Evolutionary conservation across 92 coral and sea anemone species (phyloP).

Genomic region (Pocillopora grandis): DNA sequence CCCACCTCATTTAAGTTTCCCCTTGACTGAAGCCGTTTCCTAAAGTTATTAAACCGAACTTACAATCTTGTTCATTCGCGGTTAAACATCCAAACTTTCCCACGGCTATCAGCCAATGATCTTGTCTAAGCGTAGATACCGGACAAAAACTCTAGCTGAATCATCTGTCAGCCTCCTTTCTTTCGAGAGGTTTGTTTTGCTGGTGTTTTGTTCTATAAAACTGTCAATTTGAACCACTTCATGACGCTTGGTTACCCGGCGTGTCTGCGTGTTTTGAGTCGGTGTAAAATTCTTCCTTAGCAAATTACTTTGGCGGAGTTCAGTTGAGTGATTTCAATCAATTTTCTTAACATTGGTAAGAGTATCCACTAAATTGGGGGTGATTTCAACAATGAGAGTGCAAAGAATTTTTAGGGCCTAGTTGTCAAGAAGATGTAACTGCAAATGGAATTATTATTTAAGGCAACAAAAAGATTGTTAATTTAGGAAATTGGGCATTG

Average conservation of each 20-base stretch:
- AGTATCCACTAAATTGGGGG: background rate
- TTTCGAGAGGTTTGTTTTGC: conserved; percentile 18
- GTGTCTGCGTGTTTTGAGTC: background rate
- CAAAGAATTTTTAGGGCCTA: no score
- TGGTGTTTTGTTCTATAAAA: background rate
- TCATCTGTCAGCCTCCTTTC: background rate
- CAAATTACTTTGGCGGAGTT: background rate
- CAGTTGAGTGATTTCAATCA: background rate
- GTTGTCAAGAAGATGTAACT: background rate
- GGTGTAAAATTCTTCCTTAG: background rate
- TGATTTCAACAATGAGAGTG: background rate
- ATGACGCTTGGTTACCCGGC: conserved; percentile 40
- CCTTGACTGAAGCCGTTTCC: background rate
- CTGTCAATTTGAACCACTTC: conserved; percentile 4
- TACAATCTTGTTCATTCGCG: background rate
- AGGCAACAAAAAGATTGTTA: no score
- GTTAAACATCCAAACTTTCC: background rate
- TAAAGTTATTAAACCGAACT: background rate
- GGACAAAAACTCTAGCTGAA: background rate
- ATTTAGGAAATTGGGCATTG: background rate
- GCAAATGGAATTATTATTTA: background rate
- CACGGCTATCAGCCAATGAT: background rate
- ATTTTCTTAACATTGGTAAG: background rate
- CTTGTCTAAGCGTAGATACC: background rate
- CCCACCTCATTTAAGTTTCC: background rate